These are phyloP conservation scores for Austrofundulus limnaeus DNA, from an alignment of 2,113 vertebrate genomes.

Conservation along the genomic window DNA sequence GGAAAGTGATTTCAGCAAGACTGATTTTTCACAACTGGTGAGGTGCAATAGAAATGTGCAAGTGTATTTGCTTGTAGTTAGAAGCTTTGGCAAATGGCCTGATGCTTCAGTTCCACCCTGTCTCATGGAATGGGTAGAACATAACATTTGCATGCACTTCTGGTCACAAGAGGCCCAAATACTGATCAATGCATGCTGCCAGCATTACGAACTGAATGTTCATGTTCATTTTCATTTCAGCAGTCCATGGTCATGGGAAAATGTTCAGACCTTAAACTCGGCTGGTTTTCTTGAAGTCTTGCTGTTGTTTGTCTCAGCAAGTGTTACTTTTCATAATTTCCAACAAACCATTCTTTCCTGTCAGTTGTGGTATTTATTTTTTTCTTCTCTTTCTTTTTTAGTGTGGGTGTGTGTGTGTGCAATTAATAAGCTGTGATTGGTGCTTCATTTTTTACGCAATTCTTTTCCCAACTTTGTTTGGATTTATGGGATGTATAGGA, in stretches of 20 bases:
- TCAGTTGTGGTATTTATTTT: conserved; percentile 1
- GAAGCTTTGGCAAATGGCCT: conserved; percentile 42
- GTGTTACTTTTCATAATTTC: conserved; percentile 60
- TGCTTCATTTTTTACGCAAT: conserved; percentile 17
- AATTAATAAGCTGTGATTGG: conserved; percentile 17
- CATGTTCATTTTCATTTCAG: conserved; percentile 55
- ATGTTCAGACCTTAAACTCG: conserved; percentile 30
- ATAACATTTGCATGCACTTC: conserved; percentile 58
- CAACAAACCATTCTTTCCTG: conserved; percentile 18
- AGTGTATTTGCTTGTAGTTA: conserved; percentile 18
- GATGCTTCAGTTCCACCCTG: conserved; percentile 38
- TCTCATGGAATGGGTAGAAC: conserved; percentile 6
- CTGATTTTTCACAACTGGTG: conserved; percentile 4
- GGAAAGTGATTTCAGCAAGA: background rate
- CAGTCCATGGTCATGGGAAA: conserved; percentile 35
- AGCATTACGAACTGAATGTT: conserved; percentile 39
- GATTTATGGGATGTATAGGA: conserved; percentile 1
- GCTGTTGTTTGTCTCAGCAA: conserved; percentile 37
- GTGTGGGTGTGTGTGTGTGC: background rate
- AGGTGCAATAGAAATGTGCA: background rate
- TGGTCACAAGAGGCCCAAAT: conserved; percentile 37
- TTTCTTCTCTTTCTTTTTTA: background rate
- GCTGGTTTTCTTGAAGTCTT: conserved; percentile 44
- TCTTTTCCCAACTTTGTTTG: conserved; percentile 13
- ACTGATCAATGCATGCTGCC: conserved; percentile 13